phyloP scores from a whole-genome alignment of 2,797 vertebrate genomes.

The Myotis vivesi region DNA sequence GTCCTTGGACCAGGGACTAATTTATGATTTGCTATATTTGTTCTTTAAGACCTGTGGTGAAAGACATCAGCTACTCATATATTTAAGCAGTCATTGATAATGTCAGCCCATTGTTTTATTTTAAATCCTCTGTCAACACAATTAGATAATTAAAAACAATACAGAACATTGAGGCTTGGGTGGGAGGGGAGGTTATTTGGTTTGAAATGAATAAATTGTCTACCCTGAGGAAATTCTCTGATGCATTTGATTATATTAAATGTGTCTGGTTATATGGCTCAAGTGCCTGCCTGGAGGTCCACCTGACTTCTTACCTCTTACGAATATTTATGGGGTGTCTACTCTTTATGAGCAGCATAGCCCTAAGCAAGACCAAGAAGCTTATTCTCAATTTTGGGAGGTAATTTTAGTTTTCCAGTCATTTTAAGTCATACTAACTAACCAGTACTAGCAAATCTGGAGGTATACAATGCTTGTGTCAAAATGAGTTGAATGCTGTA shows the following conservation, averaged over 20 bases:
- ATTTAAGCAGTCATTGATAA: conserved; percentile 47
- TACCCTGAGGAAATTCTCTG: not conserved
- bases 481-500: not conserved
- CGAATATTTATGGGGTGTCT: rapidly evolving
- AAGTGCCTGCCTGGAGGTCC: not conserved
- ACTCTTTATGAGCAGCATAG: not conserved
- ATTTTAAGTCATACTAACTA: not conserved
- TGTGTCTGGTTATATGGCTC: not conserved
- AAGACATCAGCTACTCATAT: conserved; percentile 37
- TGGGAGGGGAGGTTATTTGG: not conserved
- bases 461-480: not conserved
- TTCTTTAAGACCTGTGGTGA: conserved; percentile 52
- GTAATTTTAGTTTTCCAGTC: not conserved
- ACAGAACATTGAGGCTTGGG: not conserved
- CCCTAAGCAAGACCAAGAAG: not conserved
- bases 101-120: conserved; percentile 6
- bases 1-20: not conserved
- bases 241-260: not conserved
- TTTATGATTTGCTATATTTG: conserved; percentile 34
- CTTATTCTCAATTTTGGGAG: not conserved
- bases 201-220: conserved; percentile 21
- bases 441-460: not conserved
- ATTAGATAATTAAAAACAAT: not conserved
- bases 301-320: not conserved
- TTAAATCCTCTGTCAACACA: conserved; percentile 17